These are phyloP conservation scores for Noctilio leporinus DNA, from an alignment of 2,113 vertebrate genomes.

Conservation along the genomic window DNA sequence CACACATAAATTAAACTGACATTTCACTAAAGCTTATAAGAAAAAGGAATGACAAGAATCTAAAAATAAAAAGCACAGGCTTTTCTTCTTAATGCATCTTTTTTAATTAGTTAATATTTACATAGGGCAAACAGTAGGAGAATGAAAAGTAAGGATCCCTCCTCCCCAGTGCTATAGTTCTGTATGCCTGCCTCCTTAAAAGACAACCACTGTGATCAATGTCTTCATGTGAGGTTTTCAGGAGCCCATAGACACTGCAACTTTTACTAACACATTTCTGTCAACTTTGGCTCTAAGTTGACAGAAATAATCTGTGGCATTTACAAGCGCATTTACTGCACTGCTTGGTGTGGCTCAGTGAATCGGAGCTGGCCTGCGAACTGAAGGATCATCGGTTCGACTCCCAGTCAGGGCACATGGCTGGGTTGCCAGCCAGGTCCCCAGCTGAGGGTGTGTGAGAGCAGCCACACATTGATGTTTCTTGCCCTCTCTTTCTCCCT, in stretches of 20 bases:
- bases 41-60: not conserved
- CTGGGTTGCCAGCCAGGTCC: too few species aligned
- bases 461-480: too few species aligned
- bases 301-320: not conserved
- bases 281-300: not conserved
- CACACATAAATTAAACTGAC: slow-evolving; percentile 1
- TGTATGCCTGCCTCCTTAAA: not conserved
- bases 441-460: too few species aligned
- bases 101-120: not conserved
- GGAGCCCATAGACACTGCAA: not conserved
- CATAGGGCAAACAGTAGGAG: not conserved
- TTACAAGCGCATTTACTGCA: too few species aligned
- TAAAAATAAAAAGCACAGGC: not conserved
- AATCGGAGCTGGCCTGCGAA: too few species aligned
- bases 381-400: too few species aligned
- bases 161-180: not conserved
- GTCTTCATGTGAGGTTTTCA: not conserved
- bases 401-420: too few species aligned
- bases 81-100: not conserved
- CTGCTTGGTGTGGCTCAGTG: too few species aligned
- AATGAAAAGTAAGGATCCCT: not conserved
- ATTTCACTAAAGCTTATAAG: slow-evolving; percentile 5
- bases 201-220: not conserved
- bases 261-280: not conserved
- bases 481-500: too few species aligned